These are phyloP conservation scores for Diogma glabrata DNA, from an alignment of 2,888 invertebrate species.

Conservation along the genomic window DNA sequence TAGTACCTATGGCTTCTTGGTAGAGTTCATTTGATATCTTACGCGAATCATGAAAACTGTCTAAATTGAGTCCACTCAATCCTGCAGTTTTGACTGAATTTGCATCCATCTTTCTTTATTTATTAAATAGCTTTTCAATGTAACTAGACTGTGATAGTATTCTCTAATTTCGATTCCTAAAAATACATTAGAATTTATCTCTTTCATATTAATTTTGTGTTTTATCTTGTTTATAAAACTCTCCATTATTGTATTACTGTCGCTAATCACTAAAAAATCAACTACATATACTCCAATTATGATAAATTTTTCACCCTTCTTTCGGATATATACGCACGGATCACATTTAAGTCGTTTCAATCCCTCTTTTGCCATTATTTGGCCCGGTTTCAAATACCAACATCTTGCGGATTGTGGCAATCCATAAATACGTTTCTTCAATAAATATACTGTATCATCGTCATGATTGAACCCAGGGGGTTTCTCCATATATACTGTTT, in stretches of 20 bases:
- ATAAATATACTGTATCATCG: background rate
- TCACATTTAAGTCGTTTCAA: background rate
- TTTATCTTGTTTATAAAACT: too few species aligned
- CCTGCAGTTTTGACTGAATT: background rate
- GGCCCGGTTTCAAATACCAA: background rate
- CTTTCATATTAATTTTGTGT: too few species aligned
- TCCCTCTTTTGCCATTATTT: background rate
- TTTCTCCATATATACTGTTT: background rate
- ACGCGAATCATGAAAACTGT: background rate
- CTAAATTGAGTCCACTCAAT: background rate
- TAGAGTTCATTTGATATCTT: background rate
- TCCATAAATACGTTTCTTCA: background rate
- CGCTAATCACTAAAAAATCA: background rate
- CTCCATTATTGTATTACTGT: too few species aligned
- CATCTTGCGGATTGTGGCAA: background rate
- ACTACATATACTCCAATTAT: too few species aligned
- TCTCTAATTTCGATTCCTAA: too few species aligned
- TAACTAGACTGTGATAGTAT: too few species aligned
- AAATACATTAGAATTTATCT: too few species aligned
- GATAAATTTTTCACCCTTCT: background rate
- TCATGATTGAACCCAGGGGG: background rate
- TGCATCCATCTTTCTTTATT: background rate
- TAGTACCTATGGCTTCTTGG: background rate
- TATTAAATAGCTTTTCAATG: background rate
- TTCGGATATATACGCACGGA: background rate